Conservation (phyloP, 2,797 vertebrate species). For the Hirundo rustica region DNA sequence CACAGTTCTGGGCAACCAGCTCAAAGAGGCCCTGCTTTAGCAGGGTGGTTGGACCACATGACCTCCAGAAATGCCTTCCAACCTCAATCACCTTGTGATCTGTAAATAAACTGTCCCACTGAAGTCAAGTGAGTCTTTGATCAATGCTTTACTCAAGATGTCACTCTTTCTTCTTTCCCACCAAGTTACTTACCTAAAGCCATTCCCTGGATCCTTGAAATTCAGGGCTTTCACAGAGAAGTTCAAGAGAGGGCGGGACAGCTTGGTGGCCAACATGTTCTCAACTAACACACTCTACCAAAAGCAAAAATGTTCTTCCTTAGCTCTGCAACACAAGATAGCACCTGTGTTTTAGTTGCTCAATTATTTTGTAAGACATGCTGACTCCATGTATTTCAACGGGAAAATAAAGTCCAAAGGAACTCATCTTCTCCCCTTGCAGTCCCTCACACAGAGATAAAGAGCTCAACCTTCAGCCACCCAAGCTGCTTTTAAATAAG, state of each 20-base stretch:
- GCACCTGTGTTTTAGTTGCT: slow-evolving; percentile 24
- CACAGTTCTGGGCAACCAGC: not conserved
- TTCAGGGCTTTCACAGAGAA: slow-evolving; percentile 48
- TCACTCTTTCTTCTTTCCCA: not conserved
- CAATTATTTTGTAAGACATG: slow-evolving; percentile 16
- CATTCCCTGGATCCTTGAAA: slow-evolving; percentile 23
- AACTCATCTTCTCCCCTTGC: not conserved
- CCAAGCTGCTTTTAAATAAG: not conserved
- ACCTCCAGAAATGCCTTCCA: not conserved
- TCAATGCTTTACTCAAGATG: not conserved
- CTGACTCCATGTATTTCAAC: not conserved
- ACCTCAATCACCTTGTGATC: not conserved
- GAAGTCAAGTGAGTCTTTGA: not conserved
- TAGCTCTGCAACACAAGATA: slow-evolving; percentile 67
- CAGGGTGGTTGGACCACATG: not conserved
- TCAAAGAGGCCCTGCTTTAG: not conserved
- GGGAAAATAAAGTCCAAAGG: slow-evolving; percentile 42
- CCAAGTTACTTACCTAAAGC: slow-evolving; percentile 56
- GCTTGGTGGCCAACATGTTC: slow-evolving; percentile 64
- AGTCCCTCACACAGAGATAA: not conserved
- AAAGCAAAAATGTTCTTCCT: not conserved
- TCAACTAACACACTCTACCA: not conserved
- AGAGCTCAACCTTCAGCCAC: not conserved
- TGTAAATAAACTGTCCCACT: not conserved
- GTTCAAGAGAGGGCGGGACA: slow-evolving; percentile 64